Evolutionary conservation across 2,888 invertebrate species (phyloP).

Genomic region (Boloria selene): DNA sequence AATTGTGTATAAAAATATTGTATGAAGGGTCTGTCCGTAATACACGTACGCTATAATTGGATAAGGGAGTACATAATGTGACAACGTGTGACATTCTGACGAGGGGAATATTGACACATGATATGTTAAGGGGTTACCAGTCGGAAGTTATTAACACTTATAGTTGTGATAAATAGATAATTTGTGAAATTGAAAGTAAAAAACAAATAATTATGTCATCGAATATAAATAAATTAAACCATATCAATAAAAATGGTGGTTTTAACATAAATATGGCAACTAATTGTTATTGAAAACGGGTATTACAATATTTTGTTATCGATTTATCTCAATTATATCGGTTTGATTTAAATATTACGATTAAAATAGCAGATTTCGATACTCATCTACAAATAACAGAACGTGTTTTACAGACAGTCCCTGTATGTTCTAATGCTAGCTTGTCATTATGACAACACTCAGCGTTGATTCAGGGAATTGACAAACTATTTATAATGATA

Average conservation of each 20-base stretch:
- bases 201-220: too few species aligned
- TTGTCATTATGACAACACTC: conserved; percentile 16
- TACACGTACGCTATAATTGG: conserved; percentile 27
- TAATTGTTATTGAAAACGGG: too few species aligned
- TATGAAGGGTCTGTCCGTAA: conserved; percentile 21
- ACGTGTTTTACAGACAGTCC: conserved; percentile 11
- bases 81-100: conserved; percentile 25
- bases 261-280: too few species aligned
- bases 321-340: too few species aligned
- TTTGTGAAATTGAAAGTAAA: too few species aligned
- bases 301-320: too few species aligned
- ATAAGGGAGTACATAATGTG: conserved; percentile 20
- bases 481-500: conserved; percentile 18
- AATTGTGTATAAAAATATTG: conserved; percentile 18
- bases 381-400: not conserved
- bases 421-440: conserved; percentile 19
- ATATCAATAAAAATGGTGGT: too few species aligned
- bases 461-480: conserved; percentile 26
- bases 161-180: too few species aligned
- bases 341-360: too few species aligned
- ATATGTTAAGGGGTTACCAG: conserved; percentile 9
- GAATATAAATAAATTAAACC: too few species aligned
- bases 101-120: conserved; percentile 20
- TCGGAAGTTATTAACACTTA: not conserved
- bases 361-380: too few species aligned